Base-by-base conservation (phyloP, 2,797 vertebrate species). In the Phalloptychus januarius region DNA sequence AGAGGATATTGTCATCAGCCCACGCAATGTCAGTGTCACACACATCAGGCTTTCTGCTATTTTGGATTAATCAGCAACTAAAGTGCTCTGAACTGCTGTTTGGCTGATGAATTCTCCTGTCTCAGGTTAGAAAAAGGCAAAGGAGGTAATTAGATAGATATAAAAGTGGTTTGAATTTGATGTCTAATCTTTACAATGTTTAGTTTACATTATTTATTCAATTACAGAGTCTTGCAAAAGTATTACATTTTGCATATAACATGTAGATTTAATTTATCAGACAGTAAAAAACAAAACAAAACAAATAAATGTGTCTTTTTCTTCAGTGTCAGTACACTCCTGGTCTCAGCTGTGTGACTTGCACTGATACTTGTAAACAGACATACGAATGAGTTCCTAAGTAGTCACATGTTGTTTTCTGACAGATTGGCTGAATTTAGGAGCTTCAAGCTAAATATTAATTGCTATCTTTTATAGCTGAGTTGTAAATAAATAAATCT, bases 301-400 rank as follows among this genome's bases (percentile, higher is more conserved):
- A 0, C 18, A 0, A 50, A 50, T 50, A 3, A 36, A 3, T 23
- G 15, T 23, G 33, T 65, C 25, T 56, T 12, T 54, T n/a, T 56
- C n/a, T 56, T 56, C 52, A 56, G 25, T n/a, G 25, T 56, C 11
- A 11, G 10, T 56, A n/a, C 28, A 28, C 10, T 13, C 28, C n/a
- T 56, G 52, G 25, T 56, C 28, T 56, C 52, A 56, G 16, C 75
- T 79, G 76, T 61, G 79, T 78, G 79, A 86, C 85, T 67, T 42
- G 52, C 77, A 52, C 83, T 78, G 80, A 72, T 75, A 84, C 72
- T 73, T 75, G 81, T 77, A 72, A 28, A 75, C 56, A 76, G 70
- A 79, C 83, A 87, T 92, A 94, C 84, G 78, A 90, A 94, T 92
- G 84, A 79, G 80, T 72, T n/a, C 48, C 42, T 71, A 20, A 45